These are phyloP conservation scores for Diceros bicornis DNA, from an alignment of 2,797 vertebrate species.

Conservation along the genomic window DNA sequence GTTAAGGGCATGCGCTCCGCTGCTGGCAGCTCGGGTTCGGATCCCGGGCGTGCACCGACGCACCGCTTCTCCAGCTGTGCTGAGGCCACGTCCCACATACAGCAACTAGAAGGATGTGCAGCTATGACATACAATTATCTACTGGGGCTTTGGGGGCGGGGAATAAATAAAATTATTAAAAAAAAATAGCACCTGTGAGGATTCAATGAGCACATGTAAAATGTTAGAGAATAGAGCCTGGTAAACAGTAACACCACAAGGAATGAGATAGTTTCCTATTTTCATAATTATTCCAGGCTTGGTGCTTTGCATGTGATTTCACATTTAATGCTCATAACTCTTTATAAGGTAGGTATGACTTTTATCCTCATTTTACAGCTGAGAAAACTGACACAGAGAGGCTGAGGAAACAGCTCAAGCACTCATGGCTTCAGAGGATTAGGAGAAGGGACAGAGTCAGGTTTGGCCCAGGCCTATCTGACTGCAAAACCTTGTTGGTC, in stretches of 20 bases:
- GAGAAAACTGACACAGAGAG: background rate
- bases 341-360: background rate
- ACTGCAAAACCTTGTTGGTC: background rate
- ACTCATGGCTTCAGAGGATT: background rate
- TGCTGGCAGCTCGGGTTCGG: too few relatives aligned
- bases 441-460: background rate
- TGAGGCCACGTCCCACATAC: too few relatives aligned
- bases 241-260: background rate
- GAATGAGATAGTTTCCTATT: background rate
- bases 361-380: background rate
- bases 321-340: background rate
- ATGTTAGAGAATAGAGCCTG: background rate
- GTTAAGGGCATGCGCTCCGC: too few relatives aligned
- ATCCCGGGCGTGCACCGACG: too few relatives aligned
- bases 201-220: background rate
- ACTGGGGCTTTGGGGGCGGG: too few relatives aligned
- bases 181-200: background rate
- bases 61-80: too few relatives aligned
- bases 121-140: too few relatives aligned
- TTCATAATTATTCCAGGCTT: background rate
- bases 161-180: background rate
- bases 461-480: background rate
- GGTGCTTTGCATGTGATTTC: background rate
- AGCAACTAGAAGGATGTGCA: too few relatives aligned
- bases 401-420: background rate